Evolutionary conservation across 2,113 vertebrate genomes (phyloP).

Genomic region (Gymnocephalus cernua): DNA sequence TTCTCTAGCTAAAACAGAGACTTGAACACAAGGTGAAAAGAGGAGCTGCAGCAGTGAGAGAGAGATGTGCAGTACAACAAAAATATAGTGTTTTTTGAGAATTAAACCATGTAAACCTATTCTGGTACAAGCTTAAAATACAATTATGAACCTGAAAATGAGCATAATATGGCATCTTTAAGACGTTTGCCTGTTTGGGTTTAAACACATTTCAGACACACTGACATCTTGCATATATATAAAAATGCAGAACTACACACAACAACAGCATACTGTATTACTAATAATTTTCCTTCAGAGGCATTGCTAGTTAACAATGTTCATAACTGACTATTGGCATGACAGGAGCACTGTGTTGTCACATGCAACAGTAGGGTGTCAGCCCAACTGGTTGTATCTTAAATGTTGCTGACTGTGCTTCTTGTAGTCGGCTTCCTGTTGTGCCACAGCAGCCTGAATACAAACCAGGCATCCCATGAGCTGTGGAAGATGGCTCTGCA

Average conservation of each 20-base stretch:
- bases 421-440: conserved; percentile 91
- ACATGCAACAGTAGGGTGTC: background rate
- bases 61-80: too few species aligned
- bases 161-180: too few species aligned
- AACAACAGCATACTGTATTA: background rate
- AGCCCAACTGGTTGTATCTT: background rate
- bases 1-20: too few species aligned
- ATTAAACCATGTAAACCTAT: too few species aligned
- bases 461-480: conserved; percentile 84
- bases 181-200: background rate
- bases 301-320: background rate
- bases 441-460: conserved; percentile 89
- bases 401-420: conserved; percentile 4
- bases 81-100: too few species aligned
- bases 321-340: background rate
- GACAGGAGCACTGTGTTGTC: background rate
- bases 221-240: background rate
- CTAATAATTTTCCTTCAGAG: background rate
- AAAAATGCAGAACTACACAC: background rate
- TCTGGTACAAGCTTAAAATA: too few species aligned
- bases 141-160: too few species aligned
- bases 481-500: conserved; percentile 92
- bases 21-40: too few species aligned
- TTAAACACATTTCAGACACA: background rate
- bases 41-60: too few species aligned